phyloP scores from a whole-genome alignment of 1,140 invertebrate genomes.

The Diuraphis noxia region DNA sequence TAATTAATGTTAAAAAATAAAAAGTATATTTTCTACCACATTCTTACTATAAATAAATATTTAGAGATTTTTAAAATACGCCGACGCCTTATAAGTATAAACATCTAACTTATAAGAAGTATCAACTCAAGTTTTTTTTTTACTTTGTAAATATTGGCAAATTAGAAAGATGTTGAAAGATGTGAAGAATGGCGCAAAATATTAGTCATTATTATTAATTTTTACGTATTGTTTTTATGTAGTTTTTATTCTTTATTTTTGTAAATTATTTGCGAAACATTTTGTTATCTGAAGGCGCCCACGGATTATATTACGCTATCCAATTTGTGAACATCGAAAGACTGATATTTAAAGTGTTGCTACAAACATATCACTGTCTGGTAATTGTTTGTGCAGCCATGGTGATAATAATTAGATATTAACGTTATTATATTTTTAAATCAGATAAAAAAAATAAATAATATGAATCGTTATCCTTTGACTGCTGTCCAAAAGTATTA shows the following conservation, averaged over 20 bases:
- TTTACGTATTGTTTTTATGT: slow-evolving; percentile 47
- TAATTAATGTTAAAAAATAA: neutral
- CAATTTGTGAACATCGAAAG: slow-evolving; percentile 51
- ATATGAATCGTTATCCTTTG: slow-evolving; percentile 49
- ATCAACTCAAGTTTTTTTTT: slow-evolving; percentile 1
- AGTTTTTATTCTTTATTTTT: slow-evolving; percentile 51
- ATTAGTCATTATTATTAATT: slow-evolving; percentile 51
- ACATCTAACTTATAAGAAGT: slow-evolving; percentile 12
- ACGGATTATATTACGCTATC: slow-evolving; percentile 47
- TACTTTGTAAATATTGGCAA: slow-evolving; percentile 29
- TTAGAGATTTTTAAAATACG: neutral
- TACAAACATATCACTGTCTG: slow-evolving; percentile 35
- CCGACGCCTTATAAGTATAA: neutral
- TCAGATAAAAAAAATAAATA: slow-evolving; percentile 37
- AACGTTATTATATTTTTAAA: slow-evolving; percentile 53
- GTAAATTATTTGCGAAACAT: slow-evolving; percentile 39
- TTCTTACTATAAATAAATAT: neutral
- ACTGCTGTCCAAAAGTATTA: slow-evolving; percentile 53
- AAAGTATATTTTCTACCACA: neutral
- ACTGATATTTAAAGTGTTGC: slow-evolving; percentile 53
- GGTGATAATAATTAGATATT: slow-evolving; percentile 53
- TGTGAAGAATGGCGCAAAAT: neutral
- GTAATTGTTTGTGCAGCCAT: slow-evolving; percentile 47
- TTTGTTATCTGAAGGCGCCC: slow-evolving; percentile 52
- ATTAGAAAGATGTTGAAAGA: neutral